phyloP scores from a whole-genome alignment of 2,888 invertebrate genomes.

The Polymixis lichenea region DNA sequence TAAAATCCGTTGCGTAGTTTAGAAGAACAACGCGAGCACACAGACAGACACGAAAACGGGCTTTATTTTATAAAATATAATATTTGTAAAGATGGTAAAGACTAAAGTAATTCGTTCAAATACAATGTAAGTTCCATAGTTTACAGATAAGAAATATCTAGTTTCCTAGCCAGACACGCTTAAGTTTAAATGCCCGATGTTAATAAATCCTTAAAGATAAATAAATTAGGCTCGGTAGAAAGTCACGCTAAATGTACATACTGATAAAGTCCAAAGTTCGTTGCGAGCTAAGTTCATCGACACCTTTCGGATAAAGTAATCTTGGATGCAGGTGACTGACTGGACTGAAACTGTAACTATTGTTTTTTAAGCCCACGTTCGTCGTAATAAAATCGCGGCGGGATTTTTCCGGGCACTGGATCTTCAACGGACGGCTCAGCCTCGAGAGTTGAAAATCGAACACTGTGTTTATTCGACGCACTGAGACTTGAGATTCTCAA shows the following conservation, averaged over 20 bases:
- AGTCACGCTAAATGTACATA: background rate
- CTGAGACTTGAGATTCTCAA: no score
- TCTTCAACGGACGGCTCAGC: no score
- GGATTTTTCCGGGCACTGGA: no score
- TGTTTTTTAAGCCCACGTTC: no score
- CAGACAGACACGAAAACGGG: no score
- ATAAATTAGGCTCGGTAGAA: background rate
- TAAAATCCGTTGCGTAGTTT: no score
- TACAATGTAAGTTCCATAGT: constrained; percentile 30
- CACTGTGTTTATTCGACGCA: no score
- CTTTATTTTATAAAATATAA: no score
- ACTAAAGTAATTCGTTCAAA: background rate
- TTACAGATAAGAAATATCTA: no score
- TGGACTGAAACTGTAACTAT: background rate
- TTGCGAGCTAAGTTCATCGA: background rate
- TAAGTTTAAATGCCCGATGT: constrained; percentile 13
- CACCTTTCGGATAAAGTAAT: background rate
- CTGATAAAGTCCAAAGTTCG: constrained; percentile 16
- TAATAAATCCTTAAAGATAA: constrained; percentile 14
- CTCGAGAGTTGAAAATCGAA: no score
- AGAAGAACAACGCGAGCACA: no score
- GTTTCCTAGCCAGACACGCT: constrained; percentile 6
- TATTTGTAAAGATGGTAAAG: background rate
- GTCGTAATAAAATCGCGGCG: no score
- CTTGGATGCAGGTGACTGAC: background rate